phyloP scores from a whole-genome alignment of 2,888 invertebrate genomes.

The Pteria penguin region DNA sequence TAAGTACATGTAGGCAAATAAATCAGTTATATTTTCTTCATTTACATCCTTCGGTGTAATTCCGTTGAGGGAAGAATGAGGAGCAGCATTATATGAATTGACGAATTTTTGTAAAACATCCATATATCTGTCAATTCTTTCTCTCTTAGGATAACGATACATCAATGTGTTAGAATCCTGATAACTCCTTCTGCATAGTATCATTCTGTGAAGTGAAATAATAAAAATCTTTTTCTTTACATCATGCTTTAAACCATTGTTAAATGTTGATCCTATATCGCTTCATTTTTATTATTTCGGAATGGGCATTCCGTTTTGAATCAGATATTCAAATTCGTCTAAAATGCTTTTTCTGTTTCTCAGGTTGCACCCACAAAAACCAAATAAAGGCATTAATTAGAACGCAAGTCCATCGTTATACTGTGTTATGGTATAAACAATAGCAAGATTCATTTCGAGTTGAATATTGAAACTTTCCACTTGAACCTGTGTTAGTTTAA shows the following conservation, averaged over 20 bases:
- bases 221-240: neutral
- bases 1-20: no score
- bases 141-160: neutral
- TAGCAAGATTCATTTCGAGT: neutral
- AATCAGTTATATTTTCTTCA: conserved; percentile 20
- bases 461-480: neutral
- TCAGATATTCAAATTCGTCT: neutral
- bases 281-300: neutral
- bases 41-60: conserved; percentile 4
- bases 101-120: neutral
- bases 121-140: neutral
- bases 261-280: neutral
- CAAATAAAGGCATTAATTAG: neutral
- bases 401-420: neutral
- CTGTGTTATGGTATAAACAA: neutral
- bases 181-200: neutral
- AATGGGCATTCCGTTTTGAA: neutral
- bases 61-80: conserved; percentile 9
- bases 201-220: conserved; percentile 2
- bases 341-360: neutral
- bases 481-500: neutral
- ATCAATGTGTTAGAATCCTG: neutral
- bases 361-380: conserved; percentile 4
- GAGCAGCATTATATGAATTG: conserved; percentile 15
- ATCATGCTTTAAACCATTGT: neutral